Percentiles rank a stretch among this genome's conserved stretches.
These are phyloP conservation scores for Pantherophis guttatus DNA, from an alignment of 2,113 vertebrate species.

Conservation along the genomic window DNA sequence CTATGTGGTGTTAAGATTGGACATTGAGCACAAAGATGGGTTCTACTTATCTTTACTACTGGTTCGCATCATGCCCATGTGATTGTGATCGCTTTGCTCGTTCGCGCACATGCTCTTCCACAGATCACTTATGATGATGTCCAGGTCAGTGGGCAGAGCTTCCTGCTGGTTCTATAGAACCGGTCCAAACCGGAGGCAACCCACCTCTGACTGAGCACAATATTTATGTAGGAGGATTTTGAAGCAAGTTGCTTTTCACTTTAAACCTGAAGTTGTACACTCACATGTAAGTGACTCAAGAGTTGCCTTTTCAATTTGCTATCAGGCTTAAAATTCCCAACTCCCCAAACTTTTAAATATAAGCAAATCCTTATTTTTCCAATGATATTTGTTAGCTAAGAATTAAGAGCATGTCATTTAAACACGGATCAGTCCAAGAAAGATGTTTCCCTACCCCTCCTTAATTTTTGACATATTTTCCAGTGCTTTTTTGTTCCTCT, in stretches of 20 bases:
- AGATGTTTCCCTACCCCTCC: neutral
- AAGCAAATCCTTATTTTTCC: neutral
- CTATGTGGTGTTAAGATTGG: neutral
- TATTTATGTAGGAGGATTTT: neutral
- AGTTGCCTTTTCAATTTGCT: neutral
- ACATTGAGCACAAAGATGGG: neutral
- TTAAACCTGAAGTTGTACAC: neutral
- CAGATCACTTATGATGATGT: no score
- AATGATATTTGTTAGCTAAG: neutral
- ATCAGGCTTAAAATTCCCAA: neutral
- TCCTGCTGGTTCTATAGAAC: no score
- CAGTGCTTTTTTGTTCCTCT: neutral
- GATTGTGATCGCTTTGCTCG: no score
- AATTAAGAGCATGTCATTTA: neutral
- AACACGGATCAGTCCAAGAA: neutral
- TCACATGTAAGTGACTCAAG: neutral
- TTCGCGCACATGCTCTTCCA: no score
- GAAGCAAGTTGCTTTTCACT: neutral
- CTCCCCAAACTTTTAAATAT: neutral
- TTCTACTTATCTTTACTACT: no score
- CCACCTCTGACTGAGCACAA: neutral
- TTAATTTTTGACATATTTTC: neutral
- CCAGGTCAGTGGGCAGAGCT: no score
- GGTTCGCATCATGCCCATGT: no score
- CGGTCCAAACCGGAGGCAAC: no score